Evolutionary conservation across 2,113 vertebrate species (phyloP).

Genomic region (Ailurus styani): DNA sequence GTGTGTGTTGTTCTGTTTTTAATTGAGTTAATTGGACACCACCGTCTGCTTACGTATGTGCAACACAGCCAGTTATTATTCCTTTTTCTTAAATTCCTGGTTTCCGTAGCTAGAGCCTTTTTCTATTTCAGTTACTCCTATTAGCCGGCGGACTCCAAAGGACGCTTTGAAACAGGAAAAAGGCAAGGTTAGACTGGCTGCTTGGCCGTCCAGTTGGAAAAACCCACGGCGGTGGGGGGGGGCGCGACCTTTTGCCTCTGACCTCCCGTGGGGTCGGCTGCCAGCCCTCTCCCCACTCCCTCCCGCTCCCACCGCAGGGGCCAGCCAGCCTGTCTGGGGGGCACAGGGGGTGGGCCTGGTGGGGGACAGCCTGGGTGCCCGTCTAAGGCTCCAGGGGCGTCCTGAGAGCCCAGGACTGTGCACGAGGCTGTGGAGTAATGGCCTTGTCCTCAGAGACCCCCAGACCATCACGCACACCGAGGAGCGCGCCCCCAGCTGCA

Average conservation of each 20-base stretch:
- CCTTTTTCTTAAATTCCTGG: slow-evolving; percentile 94
- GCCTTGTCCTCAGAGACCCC: background rate
- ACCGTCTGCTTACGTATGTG: slow-evolving; percentile 70
- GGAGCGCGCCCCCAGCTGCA: background rate
- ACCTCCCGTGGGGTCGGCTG: background rate
- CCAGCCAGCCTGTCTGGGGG: background rate
- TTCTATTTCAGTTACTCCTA: slow-evolving; percentile 97
- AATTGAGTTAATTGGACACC: slow-evolving; percentile 81
- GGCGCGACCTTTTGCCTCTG: background rate
- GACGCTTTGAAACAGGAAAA: slow-evolving; percentile 86
- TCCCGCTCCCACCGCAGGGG: accelerated
- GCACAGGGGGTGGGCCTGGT: background rate
- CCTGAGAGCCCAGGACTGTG: background rate
- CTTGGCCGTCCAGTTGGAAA: accelerated
- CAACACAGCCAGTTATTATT: slow-evolving; percentile 81
- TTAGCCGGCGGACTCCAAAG: slow-evolving; percentile 95
- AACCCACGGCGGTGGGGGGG: accelerated
- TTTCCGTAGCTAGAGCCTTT: slow-evolving; percentile 98
- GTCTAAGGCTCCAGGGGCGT: background rate
- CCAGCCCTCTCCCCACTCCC: too few species aligned
- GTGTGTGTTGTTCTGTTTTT: slow-evolving; percentile 74
- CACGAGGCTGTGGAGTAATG: background rate
- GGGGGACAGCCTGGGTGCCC: background rate
- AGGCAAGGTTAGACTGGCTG: background rate
- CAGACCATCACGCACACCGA: accelerated